Conservation (phyloP, 2,888 invertebrate species). For the Lypha dubia region DNA sequence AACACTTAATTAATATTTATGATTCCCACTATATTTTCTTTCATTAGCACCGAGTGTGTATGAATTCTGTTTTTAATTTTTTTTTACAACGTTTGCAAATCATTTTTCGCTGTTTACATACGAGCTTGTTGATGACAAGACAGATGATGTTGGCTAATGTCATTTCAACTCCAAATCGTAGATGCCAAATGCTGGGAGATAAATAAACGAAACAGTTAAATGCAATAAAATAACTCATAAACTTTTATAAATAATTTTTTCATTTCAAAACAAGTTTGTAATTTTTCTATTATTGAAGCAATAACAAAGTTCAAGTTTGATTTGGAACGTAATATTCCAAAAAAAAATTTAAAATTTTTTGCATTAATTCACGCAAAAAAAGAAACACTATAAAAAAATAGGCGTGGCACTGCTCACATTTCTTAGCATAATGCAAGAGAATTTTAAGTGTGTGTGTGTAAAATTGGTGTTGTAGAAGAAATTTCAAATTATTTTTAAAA, state of each 20-base stretch:
- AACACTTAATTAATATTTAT: neutral
- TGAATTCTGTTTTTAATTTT: neutral
- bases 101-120: conserved; percentile 18
- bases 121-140: conserved; percentile 8
- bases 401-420: too few relatives aligned
- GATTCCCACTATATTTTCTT: neutral
- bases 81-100: conserved; percentile 16
- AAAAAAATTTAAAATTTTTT: too few relatives aligned
- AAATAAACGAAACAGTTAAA: neutral
- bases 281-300: too few relatives aligned
- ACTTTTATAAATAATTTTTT: neutral
- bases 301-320: too few relatives aligned
- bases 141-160: neutral
- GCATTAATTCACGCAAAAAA: too few relatives aligned
- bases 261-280: conserved; percentile 9
- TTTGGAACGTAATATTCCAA: too few relatives aligned
- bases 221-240: conserved; percentile 10
- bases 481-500: too few relatives aligned
- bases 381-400: too few relatives aligned
- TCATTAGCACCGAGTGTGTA: too few relatives aligned
- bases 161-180: neutral
- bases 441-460: too few relatives aligned
- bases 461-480: too few relatives aligned
- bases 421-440: too few relatives aligned
- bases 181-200: neutral